phyloP scores from a whole-genome alignment of 2,113 vertebrate genomes.

The Oncorhynchus masou region DNA sequence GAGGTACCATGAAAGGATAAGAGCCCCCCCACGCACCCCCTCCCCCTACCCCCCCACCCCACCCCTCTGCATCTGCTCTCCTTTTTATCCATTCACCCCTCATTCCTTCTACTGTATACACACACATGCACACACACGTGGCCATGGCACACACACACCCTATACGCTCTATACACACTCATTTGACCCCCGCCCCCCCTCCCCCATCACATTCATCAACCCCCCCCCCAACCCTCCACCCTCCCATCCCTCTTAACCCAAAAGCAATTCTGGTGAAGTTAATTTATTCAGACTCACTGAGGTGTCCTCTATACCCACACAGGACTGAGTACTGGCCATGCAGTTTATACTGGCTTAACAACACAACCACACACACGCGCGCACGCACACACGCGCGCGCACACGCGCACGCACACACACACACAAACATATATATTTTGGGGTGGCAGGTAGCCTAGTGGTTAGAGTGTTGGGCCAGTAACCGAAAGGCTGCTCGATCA shows the following conservation, averaged over 20 bases:
- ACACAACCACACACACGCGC: neutral
- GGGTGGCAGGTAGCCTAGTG: no score
- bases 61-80: no score
- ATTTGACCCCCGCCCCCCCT: neutral
- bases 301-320: neutral
- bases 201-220: neutral
- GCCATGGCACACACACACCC: neutral
- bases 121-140: neutral
- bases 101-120: neutral
- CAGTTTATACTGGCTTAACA: neutral
- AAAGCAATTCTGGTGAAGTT: neutral
- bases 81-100: neutral
- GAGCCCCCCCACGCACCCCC: no score
- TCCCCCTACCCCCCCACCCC: no score
- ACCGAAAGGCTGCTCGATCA: no score
- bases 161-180: neutral
- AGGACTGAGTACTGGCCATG: neutral
- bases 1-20: no score
- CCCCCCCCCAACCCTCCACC: neutral
- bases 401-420: neutral
- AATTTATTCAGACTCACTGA: neutral
- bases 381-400: neutral
- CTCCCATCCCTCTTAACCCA: neutral
- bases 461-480: no score
- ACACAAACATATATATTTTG: neutral